These are phyloP conservation scores for Rhinichthys osculus DNA, from an alignment of 2,797 vertebrate genomes.

Conservation along the genomic window DNA sequence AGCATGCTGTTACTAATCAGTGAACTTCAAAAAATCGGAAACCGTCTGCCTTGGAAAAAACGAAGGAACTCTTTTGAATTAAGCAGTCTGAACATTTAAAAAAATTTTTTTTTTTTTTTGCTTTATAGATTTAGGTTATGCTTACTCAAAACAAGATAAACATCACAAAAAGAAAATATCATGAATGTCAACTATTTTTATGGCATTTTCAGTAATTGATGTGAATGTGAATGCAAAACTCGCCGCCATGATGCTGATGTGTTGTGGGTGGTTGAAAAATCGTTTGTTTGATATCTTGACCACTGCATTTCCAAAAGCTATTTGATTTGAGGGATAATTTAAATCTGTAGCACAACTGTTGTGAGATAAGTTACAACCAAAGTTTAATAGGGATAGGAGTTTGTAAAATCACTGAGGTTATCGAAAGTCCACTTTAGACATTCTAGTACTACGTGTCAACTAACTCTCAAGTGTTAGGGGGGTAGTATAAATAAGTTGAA, in stretches of 20 bases:
- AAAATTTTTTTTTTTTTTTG: no score
- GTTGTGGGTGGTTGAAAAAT: neutral
- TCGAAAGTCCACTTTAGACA: neutral
- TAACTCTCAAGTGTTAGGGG: no score
- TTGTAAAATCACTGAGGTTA: neutral
- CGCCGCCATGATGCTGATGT: neutral
- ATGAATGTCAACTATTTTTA: neutral
- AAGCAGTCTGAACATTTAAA: neutral
- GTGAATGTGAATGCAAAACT: neutral
- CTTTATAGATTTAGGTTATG: neutral
- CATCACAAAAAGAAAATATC: neutral
- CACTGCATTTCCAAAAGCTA: neutral
- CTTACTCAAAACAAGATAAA: neutral
- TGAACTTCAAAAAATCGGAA: neutral
- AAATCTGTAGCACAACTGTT: neutral
- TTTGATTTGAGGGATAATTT: neutral
- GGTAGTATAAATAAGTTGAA: neutral
- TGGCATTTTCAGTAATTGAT: neutral
- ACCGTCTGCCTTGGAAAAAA: neutral
- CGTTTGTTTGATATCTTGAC: no score
- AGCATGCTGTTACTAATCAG: slow-evolving; percentile 9
- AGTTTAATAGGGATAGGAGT: neutral
- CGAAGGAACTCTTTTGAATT: neutral
- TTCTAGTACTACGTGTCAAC: no score
- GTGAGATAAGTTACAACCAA: neutral